Evolutionary conservation across 2,797 vertebrate genomes (phyloP).

Genomic region (Streptopelia turtur): DNA sequence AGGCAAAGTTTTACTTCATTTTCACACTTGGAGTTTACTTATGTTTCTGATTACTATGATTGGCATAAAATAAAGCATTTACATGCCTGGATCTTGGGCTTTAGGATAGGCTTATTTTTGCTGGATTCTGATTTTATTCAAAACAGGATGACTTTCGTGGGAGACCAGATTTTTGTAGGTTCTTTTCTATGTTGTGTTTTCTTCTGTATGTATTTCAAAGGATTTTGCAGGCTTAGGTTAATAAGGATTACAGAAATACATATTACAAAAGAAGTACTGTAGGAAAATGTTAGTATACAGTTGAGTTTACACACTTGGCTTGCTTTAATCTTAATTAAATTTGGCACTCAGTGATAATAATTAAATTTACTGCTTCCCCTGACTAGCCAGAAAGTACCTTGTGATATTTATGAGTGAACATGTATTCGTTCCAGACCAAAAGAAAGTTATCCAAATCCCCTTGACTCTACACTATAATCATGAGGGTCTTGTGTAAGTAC

Average conservation of each 20-base stretch:
- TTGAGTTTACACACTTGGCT: neutral
- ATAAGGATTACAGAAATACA: slow-evolving; percentile 17
- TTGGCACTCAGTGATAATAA: neutral
- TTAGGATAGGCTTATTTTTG: neutral
- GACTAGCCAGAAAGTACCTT: neutral
- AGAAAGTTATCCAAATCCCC: neutral
- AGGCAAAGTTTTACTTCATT: neutral
- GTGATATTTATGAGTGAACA: neutral
- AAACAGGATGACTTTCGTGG: neutral
- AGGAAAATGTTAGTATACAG: neutral
- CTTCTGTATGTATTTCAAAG: neutral
- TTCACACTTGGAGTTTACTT: neutral
- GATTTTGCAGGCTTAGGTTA: slow-evolving; percentile 3
- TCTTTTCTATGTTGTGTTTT: slow-evolving; percentile 1
- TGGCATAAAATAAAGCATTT: neutral
- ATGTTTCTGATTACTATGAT: neutral
- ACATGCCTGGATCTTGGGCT: neutral
- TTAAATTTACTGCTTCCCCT: neutral
- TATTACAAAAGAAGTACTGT: neutral
- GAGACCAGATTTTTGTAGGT: neutral
- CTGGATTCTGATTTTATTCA: neutral
- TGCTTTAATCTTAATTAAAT: neutral
- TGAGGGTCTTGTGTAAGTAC: neutral
- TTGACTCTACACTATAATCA: neutral
- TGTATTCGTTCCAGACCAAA: neutral